Evolutionary conservation across 2,113 vertebrate genomes (phyloP), one percentile per base, ranked within the genome.

Genomic region (Sitta europaea): DNA sequence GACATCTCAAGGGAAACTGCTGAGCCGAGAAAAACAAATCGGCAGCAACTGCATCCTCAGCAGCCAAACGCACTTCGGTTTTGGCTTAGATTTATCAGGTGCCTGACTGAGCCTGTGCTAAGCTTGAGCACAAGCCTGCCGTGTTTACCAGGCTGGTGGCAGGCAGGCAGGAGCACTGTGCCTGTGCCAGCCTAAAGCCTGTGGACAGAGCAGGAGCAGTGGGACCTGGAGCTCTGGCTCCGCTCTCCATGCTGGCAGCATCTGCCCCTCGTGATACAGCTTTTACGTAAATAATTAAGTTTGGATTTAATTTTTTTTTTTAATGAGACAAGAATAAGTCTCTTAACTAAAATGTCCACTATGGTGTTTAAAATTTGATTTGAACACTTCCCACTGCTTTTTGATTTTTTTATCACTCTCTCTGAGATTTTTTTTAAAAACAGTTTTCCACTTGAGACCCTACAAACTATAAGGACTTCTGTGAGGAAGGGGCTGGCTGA

Each of bases 251-350:
- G n/a, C 80, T 67, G 61, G 58, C 80, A 80, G 68, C 29, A 72
- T 68, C 77, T 0, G 0, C 38, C 5, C 1, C 72, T 58, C 0
- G 0, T 6, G 10, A 59, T 9, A 19, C 33, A 35, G 70, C 21
- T 16, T 53, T 72, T 23, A 35, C 20, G 53, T 55, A 82, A 78
- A 38, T 65, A 72, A 71, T 31, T 38, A 53, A 18, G 4, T 47
- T 55, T 22, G 25, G 36, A 2, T 11, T 73, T 29, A 21, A 11
- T 38, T 54, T 16, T 23, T 58, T 53, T 47, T 55, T 68, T 79
- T 66, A n/a, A 55, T 11, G 22, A 70, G 10, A 59, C 48, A 71
- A 67, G 33, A 85, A 72, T 35, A 86, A 82, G 38, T 50, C 25
- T 71, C 27, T 50, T 38, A 59, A 76, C 7, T 54, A 40, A 59